phyloP scores from a whole-genome alignment of 2,113 vertebrate genomes.

The Chlorodrepanis virens region DNA sequence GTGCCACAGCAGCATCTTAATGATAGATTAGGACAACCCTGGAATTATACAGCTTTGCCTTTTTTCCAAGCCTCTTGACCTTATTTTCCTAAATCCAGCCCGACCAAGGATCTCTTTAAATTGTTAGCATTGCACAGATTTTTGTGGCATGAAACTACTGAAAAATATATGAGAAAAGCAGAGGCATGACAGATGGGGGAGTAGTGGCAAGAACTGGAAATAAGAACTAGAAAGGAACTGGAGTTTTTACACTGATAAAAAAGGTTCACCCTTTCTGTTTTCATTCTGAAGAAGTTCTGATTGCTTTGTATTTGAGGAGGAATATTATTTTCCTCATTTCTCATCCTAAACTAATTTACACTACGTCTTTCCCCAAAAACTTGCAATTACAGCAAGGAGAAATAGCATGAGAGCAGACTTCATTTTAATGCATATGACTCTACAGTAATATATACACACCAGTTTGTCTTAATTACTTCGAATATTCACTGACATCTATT shows the following conservation, averaged over 20 bases:
- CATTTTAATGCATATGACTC: neutral
- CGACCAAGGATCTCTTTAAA: neutral
- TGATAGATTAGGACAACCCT: neutral
- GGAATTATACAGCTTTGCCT: neutral
- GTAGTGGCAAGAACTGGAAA: neutral
- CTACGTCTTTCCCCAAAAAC: neutral
- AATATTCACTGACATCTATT: neutral
- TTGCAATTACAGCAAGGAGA: neutral
- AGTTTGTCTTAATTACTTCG: neutral
- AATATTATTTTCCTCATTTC: neutral
- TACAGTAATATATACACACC: neutral
- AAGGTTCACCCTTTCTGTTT: neutral
- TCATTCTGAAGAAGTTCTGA: neutral
- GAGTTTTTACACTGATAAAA: neutral
- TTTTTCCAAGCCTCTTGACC: neutral
- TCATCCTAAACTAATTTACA: neutral
- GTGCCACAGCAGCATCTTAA: neutral
- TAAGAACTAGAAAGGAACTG: neutral
- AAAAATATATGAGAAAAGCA: neutral
- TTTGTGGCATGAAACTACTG: neutral
- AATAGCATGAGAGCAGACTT: neutral
- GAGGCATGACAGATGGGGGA: neutral
- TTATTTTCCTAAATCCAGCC: neutral
- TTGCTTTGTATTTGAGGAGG: neutral
- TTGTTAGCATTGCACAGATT: neutral